A percentile compares a stretch with the other conserved stretches of the same genome.
phyloP scores from a whole-genome alignment of 2,113 vertebrate species.

The Upupa epops region DNA sequence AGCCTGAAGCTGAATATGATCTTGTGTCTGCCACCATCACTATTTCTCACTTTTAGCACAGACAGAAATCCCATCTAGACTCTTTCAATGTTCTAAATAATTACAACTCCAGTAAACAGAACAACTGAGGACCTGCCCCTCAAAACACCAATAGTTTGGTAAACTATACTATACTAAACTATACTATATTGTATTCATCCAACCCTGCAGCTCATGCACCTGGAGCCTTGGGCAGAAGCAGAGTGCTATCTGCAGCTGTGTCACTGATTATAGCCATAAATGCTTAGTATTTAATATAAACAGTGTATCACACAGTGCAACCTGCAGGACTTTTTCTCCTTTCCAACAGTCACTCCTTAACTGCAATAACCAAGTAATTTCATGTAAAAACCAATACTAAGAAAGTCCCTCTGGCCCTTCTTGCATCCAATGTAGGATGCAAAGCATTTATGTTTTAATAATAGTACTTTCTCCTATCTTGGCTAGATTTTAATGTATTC shows the following conservation, averaged over 20 bases:
- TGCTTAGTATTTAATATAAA: background rate
- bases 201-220: background rate
- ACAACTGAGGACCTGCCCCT: background rate
- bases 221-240: background rate
- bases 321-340: background rate
- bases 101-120: background rate
- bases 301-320: background rate
- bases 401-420: background rate
- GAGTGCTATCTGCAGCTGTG: background rate
- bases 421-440: background rate
- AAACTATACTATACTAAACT: no score
- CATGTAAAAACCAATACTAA: background rate
- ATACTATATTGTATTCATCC: no score
- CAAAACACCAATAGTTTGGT: background rate
- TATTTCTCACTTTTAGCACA: background rate
- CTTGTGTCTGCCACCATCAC: background rate
- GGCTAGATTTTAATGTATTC: background rate
- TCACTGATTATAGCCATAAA: background rate
- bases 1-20: background rate
- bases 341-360: background rate
- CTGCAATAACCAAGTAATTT: background rate
- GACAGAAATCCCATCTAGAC: background rate
- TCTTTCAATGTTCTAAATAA: background rate
- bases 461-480: background rate
- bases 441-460: conserved; percentile 17